These are phyloP conservation scores for Sus scrofa DNA, from an alignment of 2,113 vertebrate species.

Conservation along the genomic window DNA sequence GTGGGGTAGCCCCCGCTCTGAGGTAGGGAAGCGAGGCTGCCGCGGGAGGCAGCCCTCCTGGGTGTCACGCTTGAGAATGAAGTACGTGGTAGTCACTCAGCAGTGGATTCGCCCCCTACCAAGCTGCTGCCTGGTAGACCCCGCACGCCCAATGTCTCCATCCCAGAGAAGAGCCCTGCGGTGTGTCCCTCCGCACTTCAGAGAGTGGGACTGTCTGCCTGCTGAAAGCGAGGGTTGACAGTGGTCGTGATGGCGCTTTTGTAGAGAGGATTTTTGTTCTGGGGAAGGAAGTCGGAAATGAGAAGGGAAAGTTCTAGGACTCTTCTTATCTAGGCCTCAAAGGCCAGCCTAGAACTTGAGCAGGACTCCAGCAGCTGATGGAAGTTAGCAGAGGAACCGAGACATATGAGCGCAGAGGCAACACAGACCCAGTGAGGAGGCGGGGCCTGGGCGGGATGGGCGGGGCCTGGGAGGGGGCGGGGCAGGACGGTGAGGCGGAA, in stretches of 20 bases:
- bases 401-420: background rate
- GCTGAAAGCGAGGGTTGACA: conserved; percentile 85
- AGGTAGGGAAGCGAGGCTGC: background rate
- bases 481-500: background rate
- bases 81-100: background rate
- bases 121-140: background rate
- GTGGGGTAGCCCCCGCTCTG: background rate
- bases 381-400: background rate
- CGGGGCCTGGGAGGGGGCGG: too few relatives aligned
- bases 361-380: background rate
- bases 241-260: conserved; percentile 87
- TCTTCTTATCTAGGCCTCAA: background rate
- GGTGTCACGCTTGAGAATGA: background rate
- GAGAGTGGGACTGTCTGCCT: background rate
- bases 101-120: background rate
- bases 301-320: background rate
- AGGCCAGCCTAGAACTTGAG: background rate
- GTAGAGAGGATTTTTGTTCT: conserved; percentile 89
- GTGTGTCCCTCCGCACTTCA: background rate
- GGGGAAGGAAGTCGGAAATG: background rate
- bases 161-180: background rate
- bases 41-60: background rate
- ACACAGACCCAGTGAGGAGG: too few relatives aligned
- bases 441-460: accelerated
- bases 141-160: background rate